Evolutionary conservation across 2,888 invertebrate species (phyloP), one percentile per base, ranked within the genome.

Genomic region (Cantharis rufa): DNA sequence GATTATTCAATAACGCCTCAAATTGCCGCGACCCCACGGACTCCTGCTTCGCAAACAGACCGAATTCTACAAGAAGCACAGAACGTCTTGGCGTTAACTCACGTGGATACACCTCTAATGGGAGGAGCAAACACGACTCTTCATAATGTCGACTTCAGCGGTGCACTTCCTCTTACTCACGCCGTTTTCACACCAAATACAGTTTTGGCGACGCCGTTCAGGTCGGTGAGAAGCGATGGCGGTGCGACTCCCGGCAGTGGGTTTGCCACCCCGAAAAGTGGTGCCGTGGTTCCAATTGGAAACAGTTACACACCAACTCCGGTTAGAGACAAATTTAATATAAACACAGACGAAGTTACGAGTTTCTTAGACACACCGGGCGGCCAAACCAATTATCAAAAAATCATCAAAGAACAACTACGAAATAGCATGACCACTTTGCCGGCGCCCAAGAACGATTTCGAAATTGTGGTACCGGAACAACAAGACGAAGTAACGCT

Each of bases 1-100:
- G 98, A 98, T 88, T 99, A 98, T 89, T 94, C 95, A 10, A 93
- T 95, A 70, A 92, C 95, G 5, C 93, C 93, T 1, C 91, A 92
- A 80, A 91, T 92, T 71, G 86, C 89, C 32, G 92, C 92, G 27
- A 93, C 94, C 16, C 97, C 98, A 1, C 91, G 98, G 76, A 98
- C 98, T 0, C 97, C 98, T 2, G 94, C 95, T 1, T 93, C 92
- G 3, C 92, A 93, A 74, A 94, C 94, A 11, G 97, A 98, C 88
- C 92, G 93, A 82, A 93, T 95, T 80, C 90, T 95, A 78, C 94
- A 98, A 92, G 99, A 99, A 89, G 99, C 99, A 0, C 98, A 99
- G 88, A 99, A 99, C 86, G 95, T 99, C 85, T 98, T 99, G 96
- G 98, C 99, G 0, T 89, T 99, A 16, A 97, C 97, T 0, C 98